These are phyloP conservation scores for Leptestheria dahalacensis DNA, from an alignment of 1,140 invertebrate genomes.

Conservation along the genomic window DNA sequence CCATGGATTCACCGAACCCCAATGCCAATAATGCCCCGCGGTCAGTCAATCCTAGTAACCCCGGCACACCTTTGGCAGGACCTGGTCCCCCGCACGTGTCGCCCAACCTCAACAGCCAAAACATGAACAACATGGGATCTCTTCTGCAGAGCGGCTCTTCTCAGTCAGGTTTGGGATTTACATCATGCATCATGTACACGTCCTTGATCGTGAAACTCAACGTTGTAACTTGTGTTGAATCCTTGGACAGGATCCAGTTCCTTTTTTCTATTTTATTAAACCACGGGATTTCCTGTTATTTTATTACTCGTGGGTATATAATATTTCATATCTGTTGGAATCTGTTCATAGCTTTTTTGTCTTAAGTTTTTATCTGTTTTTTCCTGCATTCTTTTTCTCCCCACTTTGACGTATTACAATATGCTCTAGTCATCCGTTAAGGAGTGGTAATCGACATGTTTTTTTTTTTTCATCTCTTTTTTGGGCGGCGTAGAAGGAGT, in stretches of 20 bases:
- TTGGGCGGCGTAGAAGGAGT: conserved; percentile 43
- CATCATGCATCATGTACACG: conserved; percentile 21
- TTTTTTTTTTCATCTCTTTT: conserved; percentile 10
- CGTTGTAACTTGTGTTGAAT: no score
- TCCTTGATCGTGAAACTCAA: no score
- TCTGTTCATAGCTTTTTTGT: no score
- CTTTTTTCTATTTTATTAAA: no score
- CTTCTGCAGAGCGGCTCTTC: conserved; percentile 23
- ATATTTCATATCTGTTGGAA: no score
- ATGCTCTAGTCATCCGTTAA: no score
- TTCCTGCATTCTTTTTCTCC: no score
- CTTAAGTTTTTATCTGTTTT: no score
- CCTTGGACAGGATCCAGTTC: no score
- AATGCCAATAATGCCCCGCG: conserved; percentile 22
- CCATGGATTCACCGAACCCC: conserved; percentile 29
- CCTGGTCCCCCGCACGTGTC: conserved; percentile 32
- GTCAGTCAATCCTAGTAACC: conserved; percentile 45
- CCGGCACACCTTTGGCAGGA: conserved; percentile 44
- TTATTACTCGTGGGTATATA: no score
- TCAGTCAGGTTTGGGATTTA: conserved; percentile 26
- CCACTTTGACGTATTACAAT: no score
- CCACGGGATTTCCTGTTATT: no score
- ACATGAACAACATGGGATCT: conserved; percentile 24
- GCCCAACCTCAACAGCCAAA: conserved; percentile 26
- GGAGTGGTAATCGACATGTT: not conserved